Evolutionary conservation across 2,113 vertebrate species (phyloP), one percentile per base, ranked within the genome.

Genomic region (Crocuta crocuta): DNA sequence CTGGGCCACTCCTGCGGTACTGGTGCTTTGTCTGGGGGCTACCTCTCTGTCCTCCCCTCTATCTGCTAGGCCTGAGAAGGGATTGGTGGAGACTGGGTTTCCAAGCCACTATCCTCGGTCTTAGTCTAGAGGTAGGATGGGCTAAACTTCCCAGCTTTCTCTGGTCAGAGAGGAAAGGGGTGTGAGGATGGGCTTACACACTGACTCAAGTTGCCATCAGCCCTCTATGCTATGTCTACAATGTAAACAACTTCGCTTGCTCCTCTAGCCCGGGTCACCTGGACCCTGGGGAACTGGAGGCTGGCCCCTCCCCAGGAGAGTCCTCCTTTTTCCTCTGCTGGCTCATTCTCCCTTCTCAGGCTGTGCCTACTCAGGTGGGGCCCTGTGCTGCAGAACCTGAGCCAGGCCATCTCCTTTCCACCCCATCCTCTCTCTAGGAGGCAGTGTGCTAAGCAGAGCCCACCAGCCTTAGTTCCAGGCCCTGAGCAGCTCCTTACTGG

Each of bases 71-170:
- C n/a, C 31, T 84, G n/a, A 70, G 70, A 84, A 66, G 48, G 89
- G 9, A 26, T 87, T 86, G 3, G 23, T 63, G 88, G 70, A 91
- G 28, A 65, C 28, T 68, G 39, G 65, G 55, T 89, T 91, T 89
- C 88, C 48, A 82, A 84, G 35, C 65, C 35, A 43, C 16, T 26
- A 2, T 74, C n/a, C 55, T 87, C 16, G 9, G 4, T 90, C 80
- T 95, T 58, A 50, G 33, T 92, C 70, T 78, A 45, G 65, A 79
- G 10, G 76, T 81, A 50, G 50, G 11, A 10, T 50, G 50, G 50
- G 48, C 48, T 50, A 50, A 50, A 50, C 48, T 92, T 35, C 23
- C 79, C 24, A 24, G 19, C 15, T 70, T 28, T 90, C 84, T 85
- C 19, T 70, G 45, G 16, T 45, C n/a, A 45, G 68, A 89, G 53